phyloP scores from a whole-genome alignment of 2,113 vertebrate species.

The Coryphaenoides rupestris region DNA sequence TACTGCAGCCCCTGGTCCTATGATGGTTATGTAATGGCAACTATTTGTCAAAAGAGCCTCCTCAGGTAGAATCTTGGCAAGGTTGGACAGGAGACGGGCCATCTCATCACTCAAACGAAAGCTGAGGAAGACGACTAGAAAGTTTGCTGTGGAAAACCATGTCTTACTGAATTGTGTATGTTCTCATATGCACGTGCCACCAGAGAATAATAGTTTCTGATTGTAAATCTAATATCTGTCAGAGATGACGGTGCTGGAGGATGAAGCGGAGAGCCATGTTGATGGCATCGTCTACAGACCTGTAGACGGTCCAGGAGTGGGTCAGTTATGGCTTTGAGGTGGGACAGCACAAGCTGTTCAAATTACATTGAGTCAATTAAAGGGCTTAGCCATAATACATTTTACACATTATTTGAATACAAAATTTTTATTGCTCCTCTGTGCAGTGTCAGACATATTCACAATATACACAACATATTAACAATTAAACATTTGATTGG shows the following conservation, averaged over 20 bases:
- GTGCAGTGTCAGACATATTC: neutral
- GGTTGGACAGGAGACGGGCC: slow-evolving; percentile 51
- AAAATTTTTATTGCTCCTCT: neutral
- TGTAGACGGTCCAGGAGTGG: too few species aligned
- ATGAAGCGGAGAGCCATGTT: neutral
- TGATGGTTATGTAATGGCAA: slow-evolving; percentile 47
- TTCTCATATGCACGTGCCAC: neutral
- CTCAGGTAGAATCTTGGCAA: slow-evolving; percentile 24
- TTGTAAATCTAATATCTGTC: neutral
- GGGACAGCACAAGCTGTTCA: too few species aligned
- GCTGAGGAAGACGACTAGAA: slow-evolving; percentile 1
- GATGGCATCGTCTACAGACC: too few species aligned
- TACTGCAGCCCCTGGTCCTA: slow-evolving; percentile 42
- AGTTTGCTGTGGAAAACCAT: neutral
- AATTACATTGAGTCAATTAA: neutral
- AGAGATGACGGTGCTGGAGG: too few species aligned
- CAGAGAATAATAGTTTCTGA: neutral
- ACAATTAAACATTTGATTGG: neutral
- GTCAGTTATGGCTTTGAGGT: too few species aligned
- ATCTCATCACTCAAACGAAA: slow-evolving; percentile 34
- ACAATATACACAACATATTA: neutral
- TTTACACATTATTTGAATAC: neutral
- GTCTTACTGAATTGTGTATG: neutral
- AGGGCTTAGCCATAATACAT: neutral
- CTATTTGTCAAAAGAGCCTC: slow-evolving; percentile 55